Conservation (phyloP, 2,888 invertebrate genomes). For the Rotaria socialis region DNA sequence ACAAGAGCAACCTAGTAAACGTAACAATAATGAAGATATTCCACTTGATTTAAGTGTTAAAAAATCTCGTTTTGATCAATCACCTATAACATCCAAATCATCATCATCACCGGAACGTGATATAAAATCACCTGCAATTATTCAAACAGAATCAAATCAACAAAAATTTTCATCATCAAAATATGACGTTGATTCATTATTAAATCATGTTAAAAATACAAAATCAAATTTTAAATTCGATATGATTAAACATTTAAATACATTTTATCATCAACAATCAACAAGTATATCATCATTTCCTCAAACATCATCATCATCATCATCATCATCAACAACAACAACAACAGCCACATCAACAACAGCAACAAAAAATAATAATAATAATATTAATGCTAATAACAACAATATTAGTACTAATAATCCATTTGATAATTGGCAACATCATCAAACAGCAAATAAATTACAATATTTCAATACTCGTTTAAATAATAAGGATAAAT, state of each 20-base stretch:
- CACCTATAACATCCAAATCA: not conserved
- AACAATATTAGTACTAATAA: not conserved
- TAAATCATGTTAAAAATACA: slow-evolving; percentile 23
- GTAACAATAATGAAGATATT: not conserved
- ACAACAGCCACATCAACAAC: not conserved
- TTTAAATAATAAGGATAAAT: slow-evolving; percentile 39
- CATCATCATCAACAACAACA: not conserved
- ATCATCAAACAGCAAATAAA: not conserved
- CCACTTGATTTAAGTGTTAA: slow-evolving; percentile 36
- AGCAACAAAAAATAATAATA: not conserved
- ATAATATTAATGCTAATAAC: not conserved
- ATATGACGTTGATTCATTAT: slow-evolving; percentile 32
- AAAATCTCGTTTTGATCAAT: slow-evolving; percentile 29
- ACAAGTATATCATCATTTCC: not conserved
- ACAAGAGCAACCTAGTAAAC: not conserved
- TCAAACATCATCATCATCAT: not conserved
- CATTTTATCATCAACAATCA: not conserved
- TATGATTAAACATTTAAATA: slow-evolving; percentile 3
- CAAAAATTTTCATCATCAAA: not conserved
- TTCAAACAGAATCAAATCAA: not conserved
- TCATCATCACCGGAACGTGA: not conserved
- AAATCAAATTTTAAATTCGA: slow-evolving; percentile 13
- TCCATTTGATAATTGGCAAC: not conserved
- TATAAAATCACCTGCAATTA: not conserved
- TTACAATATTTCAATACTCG: slow-evolving; percentile 32